These are phyloP conservation scores for Echeneis naucrates DNA, from an alignment of 2,797 vertebrate genomes.

Conservation along the genomic window DNA sequence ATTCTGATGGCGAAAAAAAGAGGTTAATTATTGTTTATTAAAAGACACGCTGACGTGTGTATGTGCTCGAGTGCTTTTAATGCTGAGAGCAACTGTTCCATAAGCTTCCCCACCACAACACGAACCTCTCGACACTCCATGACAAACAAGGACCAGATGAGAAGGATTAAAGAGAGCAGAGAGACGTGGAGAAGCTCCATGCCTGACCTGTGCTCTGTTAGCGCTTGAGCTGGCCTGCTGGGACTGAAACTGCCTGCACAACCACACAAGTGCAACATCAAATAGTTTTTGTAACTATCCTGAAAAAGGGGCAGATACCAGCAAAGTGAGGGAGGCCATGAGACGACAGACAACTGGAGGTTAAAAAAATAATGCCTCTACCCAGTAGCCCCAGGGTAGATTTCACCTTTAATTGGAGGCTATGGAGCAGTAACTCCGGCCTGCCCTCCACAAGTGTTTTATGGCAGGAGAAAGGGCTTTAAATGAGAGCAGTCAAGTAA, in stretches of 20 bases:
- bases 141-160: slow-evolving; percentile 79
- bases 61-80: slow-evolving; percentile 1
- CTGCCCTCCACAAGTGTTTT: slow-evolving; percentile 57
- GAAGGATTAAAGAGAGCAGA: slow-evolving; percentile 34
- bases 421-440: slow-evolving; percentile 25
- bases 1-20: slow-evolving; percentile 5
- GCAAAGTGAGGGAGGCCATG: neutral
- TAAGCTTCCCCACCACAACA: slow-evolving; percentile 44
- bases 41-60: slow-evolving; percentile 27
- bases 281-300: slow-evolving; percentile 13
- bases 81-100: slow-evolving; percentile 23
- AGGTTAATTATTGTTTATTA: slow-evolving; percentile 15
- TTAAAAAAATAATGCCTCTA: neutral
- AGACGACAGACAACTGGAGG: slow-evolving; percentile 12
- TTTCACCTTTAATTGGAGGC: slow-evolving; percentile 48
- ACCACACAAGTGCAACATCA: slow-evolving; percentile 17
- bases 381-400: slow-evolving; percentile 23
- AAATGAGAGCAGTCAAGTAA: slow-evolving; percentile 57
- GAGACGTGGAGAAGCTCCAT: slow-evolving; percentile 10
- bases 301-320: slow-evolving; percentile 4
- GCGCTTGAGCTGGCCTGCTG: slow-evolving; percentile 40
- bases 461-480: slow-evolving; percentile 66
- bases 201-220: slow-evolving; percentile 43
- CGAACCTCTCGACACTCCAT: slow-evolving; percentile 51
- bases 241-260: slow-evolving; percentile 11